Evolutionary conservation across 2,113 vertebrate species (phyloP).

Genomic region (Etheostoma cragini): DNA sequence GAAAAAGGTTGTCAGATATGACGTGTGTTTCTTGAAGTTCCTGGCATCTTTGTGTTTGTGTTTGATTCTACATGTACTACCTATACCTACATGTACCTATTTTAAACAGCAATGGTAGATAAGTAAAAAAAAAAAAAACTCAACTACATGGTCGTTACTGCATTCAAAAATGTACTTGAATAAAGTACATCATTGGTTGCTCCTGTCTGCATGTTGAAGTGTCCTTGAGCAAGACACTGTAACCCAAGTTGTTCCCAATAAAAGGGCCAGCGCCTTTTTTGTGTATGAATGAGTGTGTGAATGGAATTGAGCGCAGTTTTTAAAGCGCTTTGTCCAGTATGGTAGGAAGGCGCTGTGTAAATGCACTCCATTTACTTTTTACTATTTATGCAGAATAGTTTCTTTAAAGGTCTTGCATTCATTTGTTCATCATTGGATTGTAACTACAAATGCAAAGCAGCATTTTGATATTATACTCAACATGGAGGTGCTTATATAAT

Average conservation of each 20-base stretch:
- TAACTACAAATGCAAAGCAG: neutral
- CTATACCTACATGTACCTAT: neutral
- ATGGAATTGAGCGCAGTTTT: no score
- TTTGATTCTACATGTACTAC: neutral
- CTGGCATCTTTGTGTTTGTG: slow-evolving; percentile 33
- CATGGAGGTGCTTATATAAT: neutral
- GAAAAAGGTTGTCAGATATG: slow-evolving; percentile 37
- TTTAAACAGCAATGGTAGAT: neutral
- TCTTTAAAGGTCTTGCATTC: neutral
- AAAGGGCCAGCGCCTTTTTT: no score
- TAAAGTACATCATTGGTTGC: no score
- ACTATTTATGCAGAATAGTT: neutral
- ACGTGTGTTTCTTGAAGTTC: slow-evolving; percentile 43
- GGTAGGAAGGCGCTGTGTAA: no score
- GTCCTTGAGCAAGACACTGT: no score
- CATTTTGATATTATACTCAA: neutral
- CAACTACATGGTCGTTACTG: neutral
- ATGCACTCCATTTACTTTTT: no score
- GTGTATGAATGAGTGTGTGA: no score
- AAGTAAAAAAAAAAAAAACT: neutral
- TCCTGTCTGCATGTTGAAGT: no score
- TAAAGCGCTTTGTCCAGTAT: no score
- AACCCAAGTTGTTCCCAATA: no score
- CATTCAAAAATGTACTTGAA: neutral
- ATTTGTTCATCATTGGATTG: neutral